Conservation (phyloP, 2,113 vertebrate species). For the Tretioscincus oriximinensis region DNA sequence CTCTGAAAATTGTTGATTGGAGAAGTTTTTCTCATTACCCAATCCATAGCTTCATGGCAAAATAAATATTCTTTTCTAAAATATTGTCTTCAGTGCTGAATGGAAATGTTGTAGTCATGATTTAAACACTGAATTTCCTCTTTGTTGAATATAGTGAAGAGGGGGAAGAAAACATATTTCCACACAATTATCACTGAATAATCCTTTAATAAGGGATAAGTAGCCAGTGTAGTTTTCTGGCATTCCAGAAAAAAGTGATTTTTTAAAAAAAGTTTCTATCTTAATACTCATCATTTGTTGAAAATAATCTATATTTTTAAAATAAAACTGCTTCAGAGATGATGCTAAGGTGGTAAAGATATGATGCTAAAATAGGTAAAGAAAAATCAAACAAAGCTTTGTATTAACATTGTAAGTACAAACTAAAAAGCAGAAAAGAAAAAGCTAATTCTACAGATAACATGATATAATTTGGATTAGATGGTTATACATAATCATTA, state of each 20-base stretch:
- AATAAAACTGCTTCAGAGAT: background rate
- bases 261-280: background rate
- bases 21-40: slow-evolving; percentile 8
- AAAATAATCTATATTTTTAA: slow-evolving; percentile 26
- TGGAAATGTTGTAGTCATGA: background rate
- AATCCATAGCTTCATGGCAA: background rate
- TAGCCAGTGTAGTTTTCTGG: background rate
- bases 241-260: slow-evolving; percentile 9
- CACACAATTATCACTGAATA: background rate
- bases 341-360: background rate
- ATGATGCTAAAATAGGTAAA: background rate
- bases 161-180: background rate
- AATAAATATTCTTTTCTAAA: background rate
- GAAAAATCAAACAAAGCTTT: background rate
- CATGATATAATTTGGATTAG: background rate
- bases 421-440: background rate
- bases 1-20: slow-evolving; percentile 18
- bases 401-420: background rate
- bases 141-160: slow-evolving; percentile 24
- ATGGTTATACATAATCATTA: background rate
- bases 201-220: background rate
- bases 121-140: slow-evolving; percentile 6
- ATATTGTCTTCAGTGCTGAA: background rate
- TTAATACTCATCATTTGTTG: background rate
- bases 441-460: background rate